Percentiles rank a stretch among this genome's conserved stretches.
phyloP scores from a whole-genome alignment of 2,888 invertebrate species.

The Antheraea yamamai region DNA sequence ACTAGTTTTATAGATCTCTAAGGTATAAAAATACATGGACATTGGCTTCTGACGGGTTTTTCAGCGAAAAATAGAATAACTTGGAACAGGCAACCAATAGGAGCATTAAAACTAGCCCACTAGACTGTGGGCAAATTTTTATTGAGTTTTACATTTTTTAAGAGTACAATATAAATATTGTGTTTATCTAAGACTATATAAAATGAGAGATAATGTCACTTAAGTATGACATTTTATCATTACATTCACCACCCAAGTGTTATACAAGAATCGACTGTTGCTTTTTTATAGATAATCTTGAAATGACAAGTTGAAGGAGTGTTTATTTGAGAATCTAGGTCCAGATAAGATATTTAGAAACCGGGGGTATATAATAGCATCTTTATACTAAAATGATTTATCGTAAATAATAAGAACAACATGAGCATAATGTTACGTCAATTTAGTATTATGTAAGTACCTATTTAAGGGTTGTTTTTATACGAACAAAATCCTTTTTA shows the following conservation, averaged over 20 bases:
- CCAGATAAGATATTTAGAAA: not conserved
- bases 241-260: not conserved
- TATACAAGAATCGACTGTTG: not conserved
- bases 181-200: not conserved
- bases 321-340: not conserved
- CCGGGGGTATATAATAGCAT: constrained; percentile 1
- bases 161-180: not conserved
- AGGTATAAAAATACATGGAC: not conserved
- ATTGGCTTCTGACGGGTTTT: not conserved
- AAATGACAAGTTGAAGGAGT: constrained; percentile 12
- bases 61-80: not conserved
- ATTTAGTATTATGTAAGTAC: constrained; percentile 2
- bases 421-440: constrained; percentile 3
- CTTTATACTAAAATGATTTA: not conserved
- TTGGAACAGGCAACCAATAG: not conserved
- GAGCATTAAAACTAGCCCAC: not conserved
- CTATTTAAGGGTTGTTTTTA: not conserved
- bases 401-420: not conserved
- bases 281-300: constrained; percentile 1
- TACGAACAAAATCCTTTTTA: not conserved
- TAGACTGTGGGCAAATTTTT: not conserved
- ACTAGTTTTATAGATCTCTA: no score
- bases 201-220: not conserved
- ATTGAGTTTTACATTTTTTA: not conserved
- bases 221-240: constrained; percentile 4